Evolutionary conservation across 2,888 invertebrate genomes (phyloP), one percentile per base, ranked within the genome.

Genomic region (Caenorhabditis virilis): DNA sequence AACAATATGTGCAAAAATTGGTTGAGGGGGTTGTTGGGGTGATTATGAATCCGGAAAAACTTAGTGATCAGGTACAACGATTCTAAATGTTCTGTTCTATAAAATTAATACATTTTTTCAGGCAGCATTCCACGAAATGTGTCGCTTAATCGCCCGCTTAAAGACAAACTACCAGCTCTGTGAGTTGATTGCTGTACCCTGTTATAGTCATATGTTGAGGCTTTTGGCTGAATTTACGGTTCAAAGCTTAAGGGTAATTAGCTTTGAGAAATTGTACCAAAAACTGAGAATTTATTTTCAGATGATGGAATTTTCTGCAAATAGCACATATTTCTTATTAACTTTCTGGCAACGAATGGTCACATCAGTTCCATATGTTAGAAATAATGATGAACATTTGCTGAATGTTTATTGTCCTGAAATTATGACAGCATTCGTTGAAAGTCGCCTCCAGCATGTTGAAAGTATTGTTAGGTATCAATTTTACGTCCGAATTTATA

Each of bases 271-370:
- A 11, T 33, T 39, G 4, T 6, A 15, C 0, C 22, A 11, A 30
- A 38, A 16, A 2, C 15, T 18, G 7, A 42, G 15, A 42, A 26
- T 7, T 23, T 22, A 20, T 27, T 46, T 86, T 48, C 86, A 94
- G 91, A 93, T 97, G 92, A 94, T 94, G 91, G 95, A 95, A 84
- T 95, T 95, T 86, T 95, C 97, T 0, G 94, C 95, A 0, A 98
- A 98, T 86, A 95, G 95, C 78, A 93, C 97, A 15, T 93, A 93
- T 85, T 98, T 98, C 85, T 87, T 98, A 41, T 87, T 98, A 64
- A 93, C 93, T 53, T 87, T 98, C 42, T 98, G 98, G 97, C 97
- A 97, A 84, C 88, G 95, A 49, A 94, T 98, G 95, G 95, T 98
- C 6, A 93, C 95, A 0, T 95, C 95, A 0, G 93, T 97, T 53